Evolutionary conservation across 1,140 invertebrate genomes (phyloP).

Genomic region (Cyclargus thomasi): DNA sequence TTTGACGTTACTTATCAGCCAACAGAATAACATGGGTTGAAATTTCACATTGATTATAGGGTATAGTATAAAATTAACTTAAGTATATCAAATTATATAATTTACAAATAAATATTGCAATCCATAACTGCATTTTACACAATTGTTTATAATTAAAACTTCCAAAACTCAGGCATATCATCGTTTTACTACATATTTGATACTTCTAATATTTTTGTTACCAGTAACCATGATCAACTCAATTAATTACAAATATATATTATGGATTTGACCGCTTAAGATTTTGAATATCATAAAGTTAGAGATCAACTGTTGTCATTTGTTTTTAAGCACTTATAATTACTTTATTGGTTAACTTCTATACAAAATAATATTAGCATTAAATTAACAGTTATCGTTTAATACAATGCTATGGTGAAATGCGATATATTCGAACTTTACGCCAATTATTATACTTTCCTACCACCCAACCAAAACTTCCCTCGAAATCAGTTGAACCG

Average conservation of each 20-base stretch:
- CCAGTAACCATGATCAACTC: too few species aligned
- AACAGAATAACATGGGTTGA: background rate
- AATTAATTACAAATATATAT: background rate
- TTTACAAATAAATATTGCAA: background rate
- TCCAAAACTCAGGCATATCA: background rate
- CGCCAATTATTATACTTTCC: background rate
- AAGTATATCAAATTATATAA: background rate
- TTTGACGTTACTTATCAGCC: background rate
- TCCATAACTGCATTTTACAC: background rate
- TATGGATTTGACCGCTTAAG: background rate
- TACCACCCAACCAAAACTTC: background rate
- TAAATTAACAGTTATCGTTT: background rate
- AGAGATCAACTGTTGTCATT: background rate
- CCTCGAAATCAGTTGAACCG: too few species aligned
- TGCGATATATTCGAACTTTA: background rate
- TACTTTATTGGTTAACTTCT: constrained; percentile 13
- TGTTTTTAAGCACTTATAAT: background rate
- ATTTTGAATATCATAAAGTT: background rate
- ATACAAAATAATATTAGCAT: constrained; percentile 17
- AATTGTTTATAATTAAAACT: background rate
- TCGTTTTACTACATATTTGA: background rate
- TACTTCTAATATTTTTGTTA: too few species aligned
- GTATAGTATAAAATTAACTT: background rate
- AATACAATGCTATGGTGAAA: too few species aligned
- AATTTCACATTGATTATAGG: background rate